Base-by-base conservation (phyloP, 2,113 vertebrate species). In the Ailurus styani region DNA sequence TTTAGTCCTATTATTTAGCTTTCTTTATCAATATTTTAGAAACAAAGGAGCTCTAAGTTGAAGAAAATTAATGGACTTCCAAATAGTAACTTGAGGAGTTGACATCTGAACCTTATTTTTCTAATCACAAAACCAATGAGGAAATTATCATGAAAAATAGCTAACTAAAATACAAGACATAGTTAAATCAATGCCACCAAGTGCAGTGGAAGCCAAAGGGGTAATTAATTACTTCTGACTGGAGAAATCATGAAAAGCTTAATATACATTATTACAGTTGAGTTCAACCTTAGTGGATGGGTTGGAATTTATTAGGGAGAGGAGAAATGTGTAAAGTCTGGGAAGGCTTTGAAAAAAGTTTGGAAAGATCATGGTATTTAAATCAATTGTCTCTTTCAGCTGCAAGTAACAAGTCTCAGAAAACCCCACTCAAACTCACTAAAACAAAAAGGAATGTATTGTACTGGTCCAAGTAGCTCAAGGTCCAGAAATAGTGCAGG, bases 151-250 rank as follows among this genome's bases (percentile, higher is more conserved):
- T 47, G 50, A 27, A 90, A 86, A 87, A 78, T 12, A 31, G 15
- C 34, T 68, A 87, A 57, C 57, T 94, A 78, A 70, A 73, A 85
- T 57, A 34, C 29, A 77, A 91, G 42, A 29, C 42, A 20, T 27
- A 52, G 47, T 89, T 83, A 79, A 47, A 88, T 81, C 73, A 34
- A 23, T 70, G 57, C 23, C 78, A 87, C 34, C 9, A 62, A 62
- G 18, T n/a, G 20, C 8, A 79, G 37, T 47, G 40, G 75, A 90
- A 82, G 34, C 2, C 50, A 68, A 81, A 13, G 6, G 23, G 23
- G 14, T 34, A 20, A 94, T 84, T 94, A 87, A 90, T 93, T 90
- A n/a, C 47, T 85, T 93, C 62, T 72, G 40, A 90, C 75, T 87
- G 14, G 34, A 52, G 31, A 64, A 27, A 40, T 72, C 52, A 6